Evolutionary conservation across 2,797 vertebrate genomes (phyloP).

Genomic region (Rhynchonycteris naso): DNA sequence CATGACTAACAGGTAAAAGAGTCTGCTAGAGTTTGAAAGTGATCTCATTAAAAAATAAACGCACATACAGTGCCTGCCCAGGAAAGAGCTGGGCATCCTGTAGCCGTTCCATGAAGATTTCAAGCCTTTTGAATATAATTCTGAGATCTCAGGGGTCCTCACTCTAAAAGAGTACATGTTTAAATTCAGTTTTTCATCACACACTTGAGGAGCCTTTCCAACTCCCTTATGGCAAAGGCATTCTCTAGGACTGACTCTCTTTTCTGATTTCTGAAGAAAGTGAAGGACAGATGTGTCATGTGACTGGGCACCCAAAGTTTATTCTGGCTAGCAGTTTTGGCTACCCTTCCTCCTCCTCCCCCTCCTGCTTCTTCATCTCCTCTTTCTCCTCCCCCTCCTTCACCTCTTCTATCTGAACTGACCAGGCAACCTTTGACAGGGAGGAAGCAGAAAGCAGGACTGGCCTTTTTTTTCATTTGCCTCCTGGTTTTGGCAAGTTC

Average conservation of each 20-base stretch:
- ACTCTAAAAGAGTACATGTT: background rate
- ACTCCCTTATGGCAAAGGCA: background rate
- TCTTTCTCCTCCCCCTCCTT: background rate
- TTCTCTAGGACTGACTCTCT: background rate
- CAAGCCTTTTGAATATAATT: background rate
- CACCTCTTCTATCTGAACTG: background rate
- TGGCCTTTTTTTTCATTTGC: background rate
- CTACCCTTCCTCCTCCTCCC: background rate
- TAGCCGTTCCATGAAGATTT: background rate
- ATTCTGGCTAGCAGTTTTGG: fast-evolving
- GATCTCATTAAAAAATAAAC: background rate
- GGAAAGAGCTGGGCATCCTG: background rate
- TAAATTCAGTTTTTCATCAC: background rate
- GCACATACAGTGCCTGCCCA: fast-evolving
- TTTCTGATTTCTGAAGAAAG: background rate
- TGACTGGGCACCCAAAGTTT: no score
- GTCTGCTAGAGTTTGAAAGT: background rate
- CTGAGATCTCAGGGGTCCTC: background rate
- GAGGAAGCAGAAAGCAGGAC: background rate
- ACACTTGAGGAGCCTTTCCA: background rate
- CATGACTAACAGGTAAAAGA: background rate
- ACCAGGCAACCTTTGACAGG: background rate
- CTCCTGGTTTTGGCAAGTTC: background rate
- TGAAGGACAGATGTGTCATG: background rate
- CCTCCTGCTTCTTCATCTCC: background rate